These are phyloP conservation scores for Andrena dorsata DNA, from an alignment of 2,888 invertebrate genomes.

Conservation along the genomic window DNA sequence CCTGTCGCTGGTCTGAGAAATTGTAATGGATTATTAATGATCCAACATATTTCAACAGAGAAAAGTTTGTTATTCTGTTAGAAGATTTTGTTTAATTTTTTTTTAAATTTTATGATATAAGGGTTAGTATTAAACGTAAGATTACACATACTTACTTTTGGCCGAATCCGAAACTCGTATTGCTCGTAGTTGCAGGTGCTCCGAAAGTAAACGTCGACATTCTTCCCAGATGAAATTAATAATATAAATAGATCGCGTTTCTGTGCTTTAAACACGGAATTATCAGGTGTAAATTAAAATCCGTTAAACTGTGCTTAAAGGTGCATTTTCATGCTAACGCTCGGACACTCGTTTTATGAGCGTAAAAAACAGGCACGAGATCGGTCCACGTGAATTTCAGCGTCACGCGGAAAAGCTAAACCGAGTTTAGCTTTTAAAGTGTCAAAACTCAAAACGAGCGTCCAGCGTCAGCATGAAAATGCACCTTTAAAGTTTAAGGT, in stretches of 20 bases:
- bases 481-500: too few relatives aligned
- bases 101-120: constrained; percentile 53
- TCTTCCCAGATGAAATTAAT: constrained; percentile 1
- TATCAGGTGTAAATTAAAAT: background rate
- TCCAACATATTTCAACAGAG: background rate
- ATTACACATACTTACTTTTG: constrained; percentile 76
- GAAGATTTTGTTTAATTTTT: background rate
- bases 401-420: too few relatives aligned
- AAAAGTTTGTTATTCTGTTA: background rate
- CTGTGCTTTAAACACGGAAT: constrained; percentile 7
- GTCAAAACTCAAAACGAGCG: too few relatives aligned
- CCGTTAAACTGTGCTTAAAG: background rate
- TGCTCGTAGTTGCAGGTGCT: constrained; percentile 72
- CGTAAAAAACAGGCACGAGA: too few relatives aligned
- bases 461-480: too few relatives aligned
- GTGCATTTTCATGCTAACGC: background rate
- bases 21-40: background rate
- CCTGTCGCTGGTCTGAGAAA: constrained; percentile 41
- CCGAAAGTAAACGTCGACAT: constrained; percentile 79
- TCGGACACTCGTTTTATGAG: too few relatives aligned
- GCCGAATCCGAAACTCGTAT: constrained; percentile 75
- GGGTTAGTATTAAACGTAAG: constrained; percentile 24
- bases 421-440: too few relatives aligned
- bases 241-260: background rate
- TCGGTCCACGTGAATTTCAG: too few relatives aligned